Evolutionary conservation across 2,113 vertebrate genomes (phyloP).

Genomic region (Scomber japonicus): DNA sequence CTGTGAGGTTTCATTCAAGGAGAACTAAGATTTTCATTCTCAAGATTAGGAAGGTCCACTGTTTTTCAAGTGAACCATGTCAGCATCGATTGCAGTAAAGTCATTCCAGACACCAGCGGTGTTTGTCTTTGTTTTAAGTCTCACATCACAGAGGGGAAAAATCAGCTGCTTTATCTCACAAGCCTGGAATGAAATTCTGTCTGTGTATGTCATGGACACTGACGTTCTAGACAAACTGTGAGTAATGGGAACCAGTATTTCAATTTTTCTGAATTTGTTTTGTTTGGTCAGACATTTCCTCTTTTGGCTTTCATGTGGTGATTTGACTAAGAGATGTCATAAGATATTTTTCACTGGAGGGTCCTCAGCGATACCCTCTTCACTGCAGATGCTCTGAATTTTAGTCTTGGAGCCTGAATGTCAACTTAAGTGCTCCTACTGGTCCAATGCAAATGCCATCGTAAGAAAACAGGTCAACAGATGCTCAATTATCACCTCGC

Average conservation of each 20-base stretch:
- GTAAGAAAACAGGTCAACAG: not conserved
- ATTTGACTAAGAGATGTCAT: not conserved
- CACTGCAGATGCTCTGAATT: not conserved
- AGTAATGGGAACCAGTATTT: conserved; percentile 1
- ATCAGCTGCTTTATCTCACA: not conserved
- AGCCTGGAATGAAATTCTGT: not conserved
- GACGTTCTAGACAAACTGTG: not conserved
- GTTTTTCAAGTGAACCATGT: not conserved
- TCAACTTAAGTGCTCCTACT: not conserved
- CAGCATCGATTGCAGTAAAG: not conserved
- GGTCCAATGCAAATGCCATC: not conserved
- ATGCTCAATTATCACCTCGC: not conserved
- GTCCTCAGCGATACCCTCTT: not conserved
- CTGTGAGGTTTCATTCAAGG: too few species aligned
- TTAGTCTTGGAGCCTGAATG: not conserved
- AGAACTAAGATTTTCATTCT: not conserved
- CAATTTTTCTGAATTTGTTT: not conserved
- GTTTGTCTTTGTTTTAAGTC: not conserved
- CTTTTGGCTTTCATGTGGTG: not conserved
- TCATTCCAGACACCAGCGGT: not conserved
- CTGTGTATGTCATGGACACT: not conserved
- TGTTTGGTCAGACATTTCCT: not conserved
- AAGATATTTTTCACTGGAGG: not conserved
- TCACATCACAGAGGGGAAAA: not conserved
- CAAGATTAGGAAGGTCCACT: too few species aligned